Conservation (phyloP, 2,888 invertebrate species). For the Ornithoptera priamus region DNA sequence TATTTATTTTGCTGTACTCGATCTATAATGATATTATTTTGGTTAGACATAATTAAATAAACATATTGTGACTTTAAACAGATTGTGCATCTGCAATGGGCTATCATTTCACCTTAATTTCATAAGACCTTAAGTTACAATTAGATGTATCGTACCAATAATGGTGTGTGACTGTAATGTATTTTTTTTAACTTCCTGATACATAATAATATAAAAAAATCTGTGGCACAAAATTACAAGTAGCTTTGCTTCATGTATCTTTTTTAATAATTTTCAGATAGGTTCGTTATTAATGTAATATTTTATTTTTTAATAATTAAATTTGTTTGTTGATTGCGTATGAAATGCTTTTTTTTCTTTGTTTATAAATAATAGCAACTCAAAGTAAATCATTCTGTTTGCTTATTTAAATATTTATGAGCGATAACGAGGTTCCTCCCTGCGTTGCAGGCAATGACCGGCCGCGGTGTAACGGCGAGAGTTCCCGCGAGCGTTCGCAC, state of each 20-base stretch:
- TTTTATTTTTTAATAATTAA: too few relatives aligned
- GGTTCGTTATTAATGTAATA: background rate
- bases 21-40: background rate
- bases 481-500: conserved; percentile 75
- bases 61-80: too few relatives aligned
- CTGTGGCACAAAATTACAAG: background rate
- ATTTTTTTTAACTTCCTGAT: background rate
- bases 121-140: too few relatives aligned
- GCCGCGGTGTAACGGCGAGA: conserved; percentile 61
- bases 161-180: too few relatives aligned
- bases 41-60: too few relatives aligned
- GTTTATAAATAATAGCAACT: background rate
- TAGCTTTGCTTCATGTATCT: background rate
- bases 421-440: too few relatives aligned
- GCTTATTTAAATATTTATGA: too few relatives aligned
- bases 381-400: too few relatives aligned
- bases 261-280: background rate
- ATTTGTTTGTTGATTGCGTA: background rate
- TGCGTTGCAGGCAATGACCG: conserved; percentile 70
- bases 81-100: background rate
- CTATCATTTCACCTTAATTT: too few relatives aligned
- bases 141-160: too few relatives aligned
- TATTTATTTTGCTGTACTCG: background rate
- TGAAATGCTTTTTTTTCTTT: background rate
- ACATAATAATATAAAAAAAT: background rate